Evolutionary conservation across 2,888 invertebrate species (phyloP).

Genomic region (Molorchus minor): DNA sequence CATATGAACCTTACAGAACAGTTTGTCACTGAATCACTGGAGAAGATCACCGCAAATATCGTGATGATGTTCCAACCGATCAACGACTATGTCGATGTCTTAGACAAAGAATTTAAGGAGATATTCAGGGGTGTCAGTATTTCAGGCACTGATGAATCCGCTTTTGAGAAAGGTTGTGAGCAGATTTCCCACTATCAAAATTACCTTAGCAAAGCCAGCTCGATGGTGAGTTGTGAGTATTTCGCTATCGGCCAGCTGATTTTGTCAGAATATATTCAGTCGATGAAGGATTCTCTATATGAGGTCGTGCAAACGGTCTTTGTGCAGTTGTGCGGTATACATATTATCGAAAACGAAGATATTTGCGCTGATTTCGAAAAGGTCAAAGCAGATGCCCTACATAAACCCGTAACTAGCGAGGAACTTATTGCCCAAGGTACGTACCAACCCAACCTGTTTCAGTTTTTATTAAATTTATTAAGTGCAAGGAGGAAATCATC

Average conservation of each 20-base stretch:
- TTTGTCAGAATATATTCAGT: constrained; percentile 71
- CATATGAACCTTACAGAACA: constrained; percentile 53
- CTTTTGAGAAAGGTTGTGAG: constrained; percentile 69
- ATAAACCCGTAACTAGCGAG: constrained; percentile 79
- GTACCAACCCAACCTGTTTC: neutral
- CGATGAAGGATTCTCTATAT: constrained; percentile 69
- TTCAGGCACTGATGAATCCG: constrained; percentile 51
- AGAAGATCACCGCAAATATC: constrained; percentile 66
- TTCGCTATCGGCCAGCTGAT: constrained; percentile 72
- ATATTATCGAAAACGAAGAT: constrained; percentile 72
- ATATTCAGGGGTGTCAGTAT: constrained; percentile 26
- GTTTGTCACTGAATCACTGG: constrained; percentile 63
- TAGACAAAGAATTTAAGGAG: constrained; percentile 67
- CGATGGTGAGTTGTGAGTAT: constrained; percentile 73
- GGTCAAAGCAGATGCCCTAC: constrained; percentile 74
- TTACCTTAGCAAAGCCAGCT: constrained; percentile 69
- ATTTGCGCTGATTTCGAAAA: constrained; percentile 78
- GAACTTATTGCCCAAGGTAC: constrained; percentile 81
- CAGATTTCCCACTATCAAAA: constrained; percentile 70
- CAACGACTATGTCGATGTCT: constrained; percentile 64
- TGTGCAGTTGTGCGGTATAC: constrained; percentile 69
- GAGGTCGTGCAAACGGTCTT: constrained; percentile 71
- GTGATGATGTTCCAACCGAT: constrained; percentile 68
- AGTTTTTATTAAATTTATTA: too few relatives aligned
- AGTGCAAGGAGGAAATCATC: too few relatives aligned